Percentiles rank a stretch among this genome's conserved stretches.
Conservation (phyloP, 2,888 invertebrate species). For the Resseliella maxima region DNA sequence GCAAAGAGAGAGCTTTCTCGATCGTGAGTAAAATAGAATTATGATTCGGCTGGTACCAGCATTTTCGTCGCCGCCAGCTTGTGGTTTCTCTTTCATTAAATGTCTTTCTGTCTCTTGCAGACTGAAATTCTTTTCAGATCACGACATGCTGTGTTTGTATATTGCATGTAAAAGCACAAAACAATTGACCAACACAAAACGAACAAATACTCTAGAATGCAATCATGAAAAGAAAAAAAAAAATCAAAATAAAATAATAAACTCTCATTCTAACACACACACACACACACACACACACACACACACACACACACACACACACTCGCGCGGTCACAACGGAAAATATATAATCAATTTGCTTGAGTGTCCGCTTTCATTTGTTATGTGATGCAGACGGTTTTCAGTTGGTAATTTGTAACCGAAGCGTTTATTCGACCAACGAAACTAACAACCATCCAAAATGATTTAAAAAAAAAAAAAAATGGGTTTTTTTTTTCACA, state of each 20-base stretch:
- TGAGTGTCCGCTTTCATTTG: not conserved
- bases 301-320: no score
- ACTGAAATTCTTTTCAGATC: not conserved
- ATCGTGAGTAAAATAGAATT: not conserved
- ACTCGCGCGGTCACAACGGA: no score
- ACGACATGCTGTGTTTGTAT: not conserved
- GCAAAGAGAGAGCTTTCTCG: not conserved
- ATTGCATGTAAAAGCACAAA: no score
- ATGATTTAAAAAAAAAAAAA: no score
- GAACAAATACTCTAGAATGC: no score
- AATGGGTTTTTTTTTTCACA: not conserved
- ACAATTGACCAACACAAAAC: no score
- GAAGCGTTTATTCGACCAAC: not conserved
- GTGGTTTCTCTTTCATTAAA: constrained; percentile 16
- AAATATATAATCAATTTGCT: not conserved
- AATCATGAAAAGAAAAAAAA: no score
- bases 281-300: no score
- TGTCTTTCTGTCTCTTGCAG: not conserved
- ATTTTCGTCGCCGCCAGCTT: not conserved
- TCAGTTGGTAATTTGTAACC: not conserved
- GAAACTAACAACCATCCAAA: not conserved
- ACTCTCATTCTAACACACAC: no score
- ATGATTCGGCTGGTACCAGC: not conserved
- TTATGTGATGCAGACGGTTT: not conserved
- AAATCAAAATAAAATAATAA: no score